Evolutionary conservation across 2,888 invertebrate species (phyloP).

Genomic region (Copidosoma aretas): DNA sequence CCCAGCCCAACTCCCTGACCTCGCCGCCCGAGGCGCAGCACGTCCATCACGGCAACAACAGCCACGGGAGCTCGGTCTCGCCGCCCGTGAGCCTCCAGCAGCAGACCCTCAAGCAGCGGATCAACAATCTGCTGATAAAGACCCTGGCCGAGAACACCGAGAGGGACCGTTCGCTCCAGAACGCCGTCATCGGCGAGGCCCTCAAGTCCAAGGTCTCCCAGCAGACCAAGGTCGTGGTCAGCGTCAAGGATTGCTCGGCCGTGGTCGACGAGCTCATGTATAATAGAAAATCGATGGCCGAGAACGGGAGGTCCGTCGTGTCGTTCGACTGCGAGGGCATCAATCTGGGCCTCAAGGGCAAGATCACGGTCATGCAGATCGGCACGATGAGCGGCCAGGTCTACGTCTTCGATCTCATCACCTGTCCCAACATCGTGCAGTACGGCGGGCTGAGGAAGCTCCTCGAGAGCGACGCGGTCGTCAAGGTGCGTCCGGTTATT

Average conservation of each 20-base stretch:
- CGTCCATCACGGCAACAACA: no score
- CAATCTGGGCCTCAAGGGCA: constrained; percentile 87
- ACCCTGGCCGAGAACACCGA: constrained; percentile 87
- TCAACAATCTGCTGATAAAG: constrained; percentile 86
- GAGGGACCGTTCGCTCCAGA: constrained; percentile 64
- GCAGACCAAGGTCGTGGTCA: constrained; percentile 81
- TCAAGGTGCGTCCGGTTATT: constrained; percentile 70
- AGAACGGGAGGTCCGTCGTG: constrained; percentile 67
- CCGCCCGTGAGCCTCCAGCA: constrained; percentile 57
- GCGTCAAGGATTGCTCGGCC: constrained; percentile 77
- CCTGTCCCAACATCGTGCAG: constrained; percentile 79
- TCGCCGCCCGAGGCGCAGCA: constrained; percentile 46
- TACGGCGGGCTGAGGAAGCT: constrained; percentile 81
- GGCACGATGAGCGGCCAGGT: constrained; percentile 83
- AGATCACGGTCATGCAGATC: constrained; percentile 84
- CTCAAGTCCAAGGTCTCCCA: constrained; percentile 85
- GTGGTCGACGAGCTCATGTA: constrained; percentile 78
- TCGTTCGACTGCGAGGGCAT: constrained; percentile 94
- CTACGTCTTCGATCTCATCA: constrained; percentile 86
- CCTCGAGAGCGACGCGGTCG: constrained; percentile 79
- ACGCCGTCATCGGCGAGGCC: constrained; percentile 68
- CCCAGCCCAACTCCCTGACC: constrained; percentile 41
- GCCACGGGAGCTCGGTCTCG: constrained; percentile 46
- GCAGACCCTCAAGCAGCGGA: constrained; percentile 85
- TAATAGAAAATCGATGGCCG: constrained; percentile 54